These are phyloP conservation scores for Suncus etruscus DNA, from an alignment of 2,113 vertebrate species.

Conservation along the genomic window DNA sequence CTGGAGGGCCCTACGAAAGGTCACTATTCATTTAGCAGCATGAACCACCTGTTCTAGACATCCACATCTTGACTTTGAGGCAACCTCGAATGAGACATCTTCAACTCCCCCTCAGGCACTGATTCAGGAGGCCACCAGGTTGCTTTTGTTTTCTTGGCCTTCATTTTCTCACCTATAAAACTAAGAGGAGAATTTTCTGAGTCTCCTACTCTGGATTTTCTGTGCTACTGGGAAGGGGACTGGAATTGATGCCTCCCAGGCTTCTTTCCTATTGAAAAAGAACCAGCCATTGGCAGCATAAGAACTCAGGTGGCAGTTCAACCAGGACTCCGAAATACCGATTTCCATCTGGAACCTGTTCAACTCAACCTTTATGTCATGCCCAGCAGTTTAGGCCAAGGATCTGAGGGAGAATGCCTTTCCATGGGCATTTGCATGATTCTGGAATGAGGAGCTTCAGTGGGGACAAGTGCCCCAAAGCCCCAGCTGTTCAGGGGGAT, in stretches of 20 bases:
- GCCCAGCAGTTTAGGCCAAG: not conserved
- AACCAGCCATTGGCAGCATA: not conserved
- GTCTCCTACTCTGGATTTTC: not conserved
- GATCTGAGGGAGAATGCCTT: not conserved
- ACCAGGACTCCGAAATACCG: not conserved
- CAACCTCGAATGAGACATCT: not conserved
- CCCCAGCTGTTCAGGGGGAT: slow-evolving; percentile 60
- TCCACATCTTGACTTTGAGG: not conserved
- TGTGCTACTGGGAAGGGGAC: not conserved
- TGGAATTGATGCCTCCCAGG: not conserved
- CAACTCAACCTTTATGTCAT: not conserved
- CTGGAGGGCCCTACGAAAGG: not conserved
- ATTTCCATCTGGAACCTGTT: not conserved
- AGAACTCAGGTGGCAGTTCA: not conserved
- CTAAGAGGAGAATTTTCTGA: not conserved
- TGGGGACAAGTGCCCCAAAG: slow-evolving; percentile 20
- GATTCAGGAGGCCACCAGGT: not conserved
- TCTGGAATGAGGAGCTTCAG: slow-evolving; percentile 40
- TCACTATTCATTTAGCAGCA: not conserved
- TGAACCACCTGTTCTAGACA: not conserved
- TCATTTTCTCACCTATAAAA: not conserved
- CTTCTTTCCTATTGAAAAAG: not conserved
- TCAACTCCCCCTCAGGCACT: fast-evolving
- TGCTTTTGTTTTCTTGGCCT: not conserved
- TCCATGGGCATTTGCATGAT: not conserved